Evolutionary conservation across 2,113 vertebrate species (phyloP), one percentile per base, ranked within the genome.

Genomic region (Cepphus grylle): DNA sequence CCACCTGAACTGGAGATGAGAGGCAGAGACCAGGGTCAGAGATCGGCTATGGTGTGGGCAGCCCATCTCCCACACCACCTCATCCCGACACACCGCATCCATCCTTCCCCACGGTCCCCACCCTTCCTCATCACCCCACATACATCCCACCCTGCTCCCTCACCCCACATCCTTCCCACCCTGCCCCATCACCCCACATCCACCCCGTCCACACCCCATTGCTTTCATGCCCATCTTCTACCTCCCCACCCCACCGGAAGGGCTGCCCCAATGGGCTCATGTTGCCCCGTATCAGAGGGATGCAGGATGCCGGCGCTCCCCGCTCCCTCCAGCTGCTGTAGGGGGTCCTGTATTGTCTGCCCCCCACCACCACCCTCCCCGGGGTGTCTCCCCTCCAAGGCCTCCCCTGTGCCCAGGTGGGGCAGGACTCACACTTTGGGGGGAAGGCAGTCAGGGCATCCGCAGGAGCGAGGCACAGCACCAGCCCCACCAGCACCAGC

Each of bases 341-440:
- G 26, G 11, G 45, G 55, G 22, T 34, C 50, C 76, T 21, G 21
- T 25, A 56, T 21, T 47, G n/a, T 40, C 23, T 18, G 7, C 11
- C 61, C 15, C 18, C 9, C 20, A 6, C 18, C 18, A 12, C 10
- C 40, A 42, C 40, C 22, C 29, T 5, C 18, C 0, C 1, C 1
- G 0, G 36, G 7, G 11, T 8, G 1, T 53, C 5, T 11, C 40
- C n/a, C 45, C 43, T 29, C 55, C 81, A 10, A 27, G 52, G 27
- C 13, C 26, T 12, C 42, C 80, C 66, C 18, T 2, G 40, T 43
- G 27, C 30, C 62, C 38, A 8, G 32, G 6, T 1, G 2, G 6
- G 32, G 40, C 84, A 79, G 58, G 43, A 90, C 95, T 96, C 89
- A 95, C 95, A 70, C 74, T 94, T 96, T 1, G 79, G 36, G 50